phyloP scores from a whole-genome alignment of 2,113 vertebrate genomes.

The Ondatra zibethicus region DNA sequence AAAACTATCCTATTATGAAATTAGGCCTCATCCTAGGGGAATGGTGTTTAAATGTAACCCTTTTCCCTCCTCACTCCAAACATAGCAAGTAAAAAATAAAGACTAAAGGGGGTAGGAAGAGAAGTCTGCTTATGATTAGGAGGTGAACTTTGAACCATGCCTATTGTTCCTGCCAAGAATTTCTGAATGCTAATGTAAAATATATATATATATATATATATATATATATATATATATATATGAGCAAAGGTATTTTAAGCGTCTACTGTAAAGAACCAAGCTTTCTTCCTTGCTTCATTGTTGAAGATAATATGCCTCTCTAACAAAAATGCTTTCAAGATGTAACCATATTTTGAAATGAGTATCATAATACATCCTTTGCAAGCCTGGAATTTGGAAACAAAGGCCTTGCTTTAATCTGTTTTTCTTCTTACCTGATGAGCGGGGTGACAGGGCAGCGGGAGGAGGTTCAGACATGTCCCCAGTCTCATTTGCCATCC shows the following conservation, averaged over 20 bases:
- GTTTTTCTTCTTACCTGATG: conserved; percentile 77
- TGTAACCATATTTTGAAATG: conserved; percentile 80
- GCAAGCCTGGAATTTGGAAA: conserved; percentile 82
- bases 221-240: conserved; percentile 64
- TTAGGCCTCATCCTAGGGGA: conserved; percentile 73
- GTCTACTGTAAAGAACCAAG: conserved; percentile 65
- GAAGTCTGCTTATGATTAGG: conserved; percentile 88
- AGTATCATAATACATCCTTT: conserved; percentile 77
- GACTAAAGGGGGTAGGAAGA: neutral
- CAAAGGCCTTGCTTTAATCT: conserved; percentile 82
- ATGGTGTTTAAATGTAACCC: conserved; percentile 71
- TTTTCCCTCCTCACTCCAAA: neutral
- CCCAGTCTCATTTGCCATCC: conserved; percentile 74
- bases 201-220: neutral
- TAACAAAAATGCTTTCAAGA: conserved; percentile 82
- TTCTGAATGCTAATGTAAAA: conserved; percentile 82
- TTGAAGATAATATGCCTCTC: conserved; percentile 77
- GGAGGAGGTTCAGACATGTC: conserved; percentile 83
- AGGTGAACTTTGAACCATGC: conserved; percentile 85
- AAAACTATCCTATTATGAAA: conserved; percentile 83
- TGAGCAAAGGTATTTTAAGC: conserved; percentile 78
- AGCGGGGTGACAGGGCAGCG: conserved; percentile 69
- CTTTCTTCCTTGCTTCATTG: conserved; percentile 63
- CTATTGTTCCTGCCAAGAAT: conserved; percentile 82
- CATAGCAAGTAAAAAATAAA: neutral